Percentiles rank a stretch among this genome's conserved stretches.
These are phyloP conservation scores for Troides helena DNA, from an alignment of 2,888 invertebrate species.

Conservation along the genomic window DNA sequence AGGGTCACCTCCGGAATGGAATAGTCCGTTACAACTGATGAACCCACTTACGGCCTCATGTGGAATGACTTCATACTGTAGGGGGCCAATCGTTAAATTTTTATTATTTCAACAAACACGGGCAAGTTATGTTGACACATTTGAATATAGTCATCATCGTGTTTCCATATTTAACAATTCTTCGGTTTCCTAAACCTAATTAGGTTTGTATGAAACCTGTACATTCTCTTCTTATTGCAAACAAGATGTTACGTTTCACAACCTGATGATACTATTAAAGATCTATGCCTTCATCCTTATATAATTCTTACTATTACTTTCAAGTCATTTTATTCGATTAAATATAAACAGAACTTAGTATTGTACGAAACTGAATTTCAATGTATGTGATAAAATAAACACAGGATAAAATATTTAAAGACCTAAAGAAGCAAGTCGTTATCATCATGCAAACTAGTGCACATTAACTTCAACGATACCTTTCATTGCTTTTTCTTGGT, in stretches of 20 bases:
- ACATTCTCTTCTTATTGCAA: too few species aligned
- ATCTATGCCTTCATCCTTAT: too few species aligned
- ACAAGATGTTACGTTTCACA: too few species aligned
- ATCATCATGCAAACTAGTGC: slow-evolving; percentile 41
- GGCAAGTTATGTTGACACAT: too few species aligned
- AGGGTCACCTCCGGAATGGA: slow-evolving; percentile 64
- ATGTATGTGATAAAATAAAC: not conserved
- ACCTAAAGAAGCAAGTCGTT: slow-evolving; percentile 18
- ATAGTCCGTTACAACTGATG: slow-evolving; percentile 40
- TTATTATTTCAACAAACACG: too few species aligned
- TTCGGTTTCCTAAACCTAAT: too few species aligned
- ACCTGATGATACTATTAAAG: too few species aligned
- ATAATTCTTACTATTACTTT: too few species aligned
- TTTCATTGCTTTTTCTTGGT: slow-evolving; percentile 61
- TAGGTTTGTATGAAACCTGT: too few species aligned
- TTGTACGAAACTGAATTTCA: not conserved
- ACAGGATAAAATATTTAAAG: not conserved
- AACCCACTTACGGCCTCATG: slow-evolving; percentile 20
- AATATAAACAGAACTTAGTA: not conserved
- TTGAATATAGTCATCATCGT: too few species aligned
- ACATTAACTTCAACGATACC: slow-evolving; percentile 46
- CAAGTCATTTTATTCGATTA: not conserved
- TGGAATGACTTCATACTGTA: slow-evolving; percentile 1
- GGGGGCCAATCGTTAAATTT: too few species aligned
- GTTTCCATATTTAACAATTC: too few species aligned